These are phyloP conservation scores for Polietes domitor DNA, from an alignment of 2,888 invertebrate genomes.

Conservation along the genomic window DNA sequence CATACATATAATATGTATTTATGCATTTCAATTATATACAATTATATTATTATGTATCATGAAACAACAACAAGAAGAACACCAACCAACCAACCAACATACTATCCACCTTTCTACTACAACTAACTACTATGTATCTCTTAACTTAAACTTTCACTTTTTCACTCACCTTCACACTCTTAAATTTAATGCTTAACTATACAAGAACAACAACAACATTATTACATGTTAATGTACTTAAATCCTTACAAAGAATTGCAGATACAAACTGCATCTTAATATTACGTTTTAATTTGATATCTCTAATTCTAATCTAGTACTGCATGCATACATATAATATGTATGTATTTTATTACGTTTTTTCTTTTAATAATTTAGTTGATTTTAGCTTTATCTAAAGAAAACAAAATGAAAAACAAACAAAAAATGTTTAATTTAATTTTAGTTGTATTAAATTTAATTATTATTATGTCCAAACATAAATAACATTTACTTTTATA, in stretches of 20 bases:
- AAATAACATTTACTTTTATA: slow-evolving; percentile 52
- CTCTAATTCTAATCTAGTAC: neutral
- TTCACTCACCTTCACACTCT: slow-evolving; percentile 15
- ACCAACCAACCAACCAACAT: slow-evolving; percentile 14
- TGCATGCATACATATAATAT: neutral
- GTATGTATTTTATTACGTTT: neutral
- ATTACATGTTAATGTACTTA: slow-evolving; percentile 24
- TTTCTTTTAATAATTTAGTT: slow-evolving; percentile 25
- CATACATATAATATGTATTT: slow-evolving; percentile 48
- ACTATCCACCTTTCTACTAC: slow-evolving; percentile 22
- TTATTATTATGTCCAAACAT: slow-evolving; percentile 33
- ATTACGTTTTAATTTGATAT: neutral
- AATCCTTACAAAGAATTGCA: slow-evolving; percentile 17
- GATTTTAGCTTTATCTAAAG: slow-evolving; percentile 49
- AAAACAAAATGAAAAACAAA: slow-evolving; percentile 34
- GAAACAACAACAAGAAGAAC: slow-evolving; percentile 6
- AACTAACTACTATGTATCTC: neutral
- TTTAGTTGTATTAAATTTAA: slow-evolving; percentile 59
- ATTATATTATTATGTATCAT: slow-evolving; percentile 29
- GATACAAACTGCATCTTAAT: slow-evolving; percentile 8
- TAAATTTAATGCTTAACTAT: neutral
- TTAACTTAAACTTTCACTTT: slow-evolving; percentile 26
- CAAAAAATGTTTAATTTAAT: slow-evolving; percentile 49
- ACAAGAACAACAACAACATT: neutral
- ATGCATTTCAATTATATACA: slow-evolving; percentile 59